These are phyloP conservation scores for Rhynchophorus ferrugineus DNA, from an alignment of 1,140 invertebrate species.

Conservation along the genomic window DNA sequence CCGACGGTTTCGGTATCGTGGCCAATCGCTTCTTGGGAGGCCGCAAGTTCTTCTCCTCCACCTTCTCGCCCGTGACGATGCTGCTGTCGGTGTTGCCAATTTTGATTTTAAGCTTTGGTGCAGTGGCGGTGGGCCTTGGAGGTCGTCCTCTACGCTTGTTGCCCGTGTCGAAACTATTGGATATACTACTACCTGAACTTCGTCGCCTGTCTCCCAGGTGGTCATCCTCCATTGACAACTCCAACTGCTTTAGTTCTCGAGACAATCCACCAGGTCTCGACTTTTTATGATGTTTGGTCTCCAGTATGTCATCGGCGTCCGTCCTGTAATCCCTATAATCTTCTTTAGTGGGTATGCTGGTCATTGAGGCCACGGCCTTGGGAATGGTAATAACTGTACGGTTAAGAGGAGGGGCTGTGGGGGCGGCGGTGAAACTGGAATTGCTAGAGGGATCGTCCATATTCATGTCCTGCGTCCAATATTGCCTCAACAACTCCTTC, in stretches of 20 bases:
- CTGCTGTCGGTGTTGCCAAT: slow-evolving; percentile 63
- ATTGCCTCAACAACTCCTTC: slow-evolving; percentile 76
- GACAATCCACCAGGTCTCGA: slow-evolving; percentile 43
- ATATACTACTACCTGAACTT: slow-evolving; percentile 41
- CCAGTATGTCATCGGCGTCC: slow-evolving; percentile 50
- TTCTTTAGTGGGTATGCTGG: slow-evolving; percentile 71
- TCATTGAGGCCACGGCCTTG: slow-evolving; percentile 80
- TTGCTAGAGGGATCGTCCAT: slow-evolving; percentile 57
- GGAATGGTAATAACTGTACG: slow-evolving; percentile 74
- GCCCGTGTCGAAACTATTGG: slow-evolving; percentile 31
- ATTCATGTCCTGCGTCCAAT: slow-evolving; percentile 80
- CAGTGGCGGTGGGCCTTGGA: slow-evolving; percentile 36
- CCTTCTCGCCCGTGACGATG: slow-evolving; percentile 38
- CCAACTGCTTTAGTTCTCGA: slow-evolving; percentile 50
- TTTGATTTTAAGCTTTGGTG: slow-evolving; percentile 79
- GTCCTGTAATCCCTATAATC: slow-evolving; percentile 59
- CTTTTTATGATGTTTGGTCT: slow-evolving; percentile 63
- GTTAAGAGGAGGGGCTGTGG: slow-evolving; percentile 55
- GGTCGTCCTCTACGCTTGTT: slow-evolving; percentile 51
- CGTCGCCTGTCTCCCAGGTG: slow-evolving; percentile 41
- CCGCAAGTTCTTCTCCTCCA: slow-evolving; percentile 49
- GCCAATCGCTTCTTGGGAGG: slow-evolving; percentile 38
- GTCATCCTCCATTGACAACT: slow-evolving; percentile 43
- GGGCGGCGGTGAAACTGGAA: slow-evolving; percentile 43
- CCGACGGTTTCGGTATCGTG: slow-evolving; percentile 44